Conservation (phyloP, 2,113 vertebrate species). For the Alaudala cheleensis region DNA sequence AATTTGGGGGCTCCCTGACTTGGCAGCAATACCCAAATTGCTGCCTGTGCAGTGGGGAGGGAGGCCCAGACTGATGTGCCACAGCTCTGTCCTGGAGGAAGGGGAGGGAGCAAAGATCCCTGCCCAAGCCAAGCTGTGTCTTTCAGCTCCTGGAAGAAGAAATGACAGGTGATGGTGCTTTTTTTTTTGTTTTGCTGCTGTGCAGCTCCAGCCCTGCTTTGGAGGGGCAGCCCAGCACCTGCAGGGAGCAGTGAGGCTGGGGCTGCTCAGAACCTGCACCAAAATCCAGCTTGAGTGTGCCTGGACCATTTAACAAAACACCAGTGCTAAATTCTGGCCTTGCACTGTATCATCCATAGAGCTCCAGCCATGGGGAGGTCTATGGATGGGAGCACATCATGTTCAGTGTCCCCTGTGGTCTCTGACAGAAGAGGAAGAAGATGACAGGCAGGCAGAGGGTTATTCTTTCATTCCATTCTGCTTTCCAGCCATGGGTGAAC, state of each 20-base stretch:
- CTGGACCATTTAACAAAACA: background rate
- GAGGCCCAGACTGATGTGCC: background rate
- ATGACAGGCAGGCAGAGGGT: background rate
- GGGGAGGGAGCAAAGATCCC: background rate
- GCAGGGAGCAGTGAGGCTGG: background rate
- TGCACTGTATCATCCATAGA: background rate
- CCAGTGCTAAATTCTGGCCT: background rate
- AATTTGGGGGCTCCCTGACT: background rate
- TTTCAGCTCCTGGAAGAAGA: background rate
- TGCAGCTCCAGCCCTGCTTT: background rate
- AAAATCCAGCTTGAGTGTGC: accelerated
- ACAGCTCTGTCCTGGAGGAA: background rate
- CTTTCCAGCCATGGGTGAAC: background rate
- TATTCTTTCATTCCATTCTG: background rate
- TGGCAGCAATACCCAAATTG: background rate
- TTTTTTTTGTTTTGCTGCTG: background rate
- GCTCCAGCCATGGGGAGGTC: background rate
- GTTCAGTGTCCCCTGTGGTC: background rate
- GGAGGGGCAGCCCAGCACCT: background rate
- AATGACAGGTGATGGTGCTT: background rate
- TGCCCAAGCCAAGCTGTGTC: background rate
- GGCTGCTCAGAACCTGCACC: background rate
- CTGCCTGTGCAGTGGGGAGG: background rate
- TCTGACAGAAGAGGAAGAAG: background rate
- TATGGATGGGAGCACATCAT: background rate